These are phyloP conservation scores for Aphidius ervi DNA, from an alignment of 1,140 invertebrate genomes.

Conservation along the genomic window DNA sequence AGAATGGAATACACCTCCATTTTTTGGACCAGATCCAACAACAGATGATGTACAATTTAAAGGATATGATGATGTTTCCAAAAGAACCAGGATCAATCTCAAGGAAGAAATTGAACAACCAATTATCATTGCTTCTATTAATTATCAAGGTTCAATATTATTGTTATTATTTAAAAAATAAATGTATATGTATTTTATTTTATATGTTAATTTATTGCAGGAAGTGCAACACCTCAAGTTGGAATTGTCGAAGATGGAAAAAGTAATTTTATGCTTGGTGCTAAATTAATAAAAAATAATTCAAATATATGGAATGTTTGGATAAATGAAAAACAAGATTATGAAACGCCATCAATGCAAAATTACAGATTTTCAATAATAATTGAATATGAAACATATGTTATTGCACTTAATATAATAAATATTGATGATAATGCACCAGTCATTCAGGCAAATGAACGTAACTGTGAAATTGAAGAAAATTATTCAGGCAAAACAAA, in stretches of 20 bases:
- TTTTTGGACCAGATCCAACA: slow-evolving; percentile 10
- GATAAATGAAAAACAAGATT: slow-evolving; percentile 51
- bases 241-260: slow-evolving; percentile 18
- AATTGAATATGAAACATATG: slow-evolving; percentile 29
- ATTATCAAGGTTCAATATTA: slow-evolving; percentile 17
- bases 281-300: slow-evolving; percentile 15
- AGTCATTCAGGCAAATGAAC: slow-evolving; percentile 46
- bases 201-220: slow-evolving; percentile 12
- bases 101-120: slow-evolving; percentile 25
- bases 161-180: too few relatives aligned
- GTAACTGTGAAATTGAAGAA: slow-evolving; percentile 49
- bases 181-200: background rate
- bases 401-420: slow-evolving; percentile 42
- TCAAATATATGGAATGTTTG: slow-evolving; percentile 22
- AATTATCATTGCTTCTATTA: slow-evolving; percentile 23
- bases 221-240: slow-evolving; percentile 13
- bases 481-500: slow-evolving; percentile 39
- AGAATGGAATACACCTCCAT: slow-evolving; percentile 23
- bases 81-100: slow-evolving; percentile 17
- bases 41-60: slow-evolving; percentile 12
- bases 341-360: slow-evolving; percentile 46
- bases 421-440: slow-evolving; percentile 56
- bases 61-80: background rate
- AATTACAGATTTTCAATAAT: slow-evolving; percentile 44
- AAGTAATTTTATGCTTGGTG: slow-evolving; percentile 25